phyloP scores from a whole-genome alignment of 1,140 invertebrate genomes.

The Lithobius niger region DNA sequence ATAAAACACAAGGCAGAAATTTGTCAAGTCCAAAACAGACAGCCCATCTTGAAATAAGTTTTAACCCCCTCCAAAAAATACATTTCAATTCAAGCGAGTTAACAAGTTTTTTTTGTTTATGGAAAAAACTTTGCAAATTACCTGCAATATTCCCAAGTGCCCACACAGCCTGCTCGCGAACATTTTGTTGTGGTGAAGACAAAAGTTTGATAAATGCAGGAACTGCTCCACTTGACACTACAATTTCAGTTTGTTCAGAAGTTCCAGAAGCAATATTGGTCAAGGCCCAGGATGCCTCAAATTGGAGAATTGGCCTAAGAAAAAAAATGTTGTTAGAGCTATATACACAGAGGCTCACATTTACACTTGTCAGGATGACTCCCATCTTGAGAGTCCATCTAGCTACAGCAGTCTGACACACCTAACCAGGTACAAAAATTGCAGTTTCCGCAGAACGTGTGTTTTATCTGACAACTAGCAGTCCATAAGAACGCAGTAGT shows the following conservation, averaged over 20 bases:
- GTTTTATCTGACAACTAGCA: too few relatives aligned
- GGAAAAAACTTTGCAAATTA: constrained; percentile 28
- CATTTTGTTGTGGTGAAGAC: constrained; percentile 54
- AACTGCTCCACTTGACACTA: constrained; percentile 73
- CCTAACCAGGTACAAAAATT: too few relatives aligned
- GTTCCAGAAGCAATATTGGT: constrained; percentile 97
- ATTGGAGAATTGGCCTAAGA: constrained; percentile 69
- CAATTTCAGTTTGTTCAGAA: constrained; percentile 72
- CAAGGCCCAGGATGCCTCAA: constrained; percentile 95
- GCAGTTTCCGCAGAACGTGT: too few relatives aligned
- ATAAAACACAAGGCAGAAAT: background rate
- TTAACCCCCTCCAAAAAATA: too few relatives aligned
- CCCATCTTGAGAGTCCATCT: too few relatives aligned
- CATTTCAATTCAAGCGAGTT: too few relatives aligned
- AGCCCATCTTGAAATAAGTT: background rate
- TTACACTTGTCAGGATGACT: too few relatives aligned
- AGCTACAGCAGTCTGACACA: too few relatives aligned
- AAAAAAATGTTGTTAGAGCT: background rate
- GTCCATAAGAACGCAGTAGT: too few relatives aligned
- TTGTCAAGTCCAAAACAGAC: too few relatives aligned
- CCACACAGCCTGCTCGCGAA: constrained; percentile 95
- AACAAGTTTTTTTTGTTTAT: too few relatives aligned
- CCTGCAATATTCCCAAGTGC: constrained; percentile 95
- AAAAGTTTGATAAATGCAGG: constrained; percentile 68
- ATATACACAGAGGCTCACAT: constrained; percentile 7